Conservation (phyloP, 2,797 vertebrate species). For the Aulostomus chinensis region DNA sequence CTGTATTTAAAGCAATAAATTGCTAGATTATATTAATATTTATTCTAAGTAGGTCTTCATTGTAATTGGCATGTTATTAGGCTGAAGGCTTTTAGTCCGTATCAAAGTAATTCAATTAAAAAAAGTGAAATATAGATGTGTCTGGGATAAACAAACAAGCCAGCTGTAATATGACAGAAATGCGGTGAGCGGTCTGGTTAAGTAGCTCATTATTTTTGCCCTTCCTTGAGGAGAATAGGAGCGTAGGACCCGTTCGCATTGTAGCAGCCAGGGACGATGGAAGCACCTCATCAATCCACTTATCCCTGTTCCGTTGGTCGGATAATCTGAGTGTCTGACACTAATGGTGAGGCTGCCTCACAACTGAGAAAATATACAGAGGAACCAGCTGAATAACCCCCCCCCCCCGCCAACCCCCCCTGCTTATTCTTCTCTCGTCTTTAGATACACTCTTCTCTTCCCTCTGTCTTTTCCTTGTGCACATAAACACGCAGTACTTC, state of each 20-base stretch:
- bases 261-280: slow-evolving; percentile 72
- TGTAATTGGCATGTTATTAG: slow-evolving; percentile 99
- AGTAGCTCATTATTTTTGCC: slow-evolving; percentile 90
- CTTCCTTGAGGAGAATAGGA: slow-evolving; percentile 84
- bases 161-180: slow-evolving; percentile 92
- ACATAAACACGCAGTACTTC: slow-evolving; percentile 60
- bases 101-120: slow-evolving; percentile 98
- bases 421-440: slow-evolving; percentile 45
- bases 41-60: slow-evolving; percentile 96
- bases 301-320: slow-evolving; percentile 80
- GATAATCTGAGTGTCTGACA: slow-evolving; percentile 83
- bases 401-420: slow-evolving; percentile 36
- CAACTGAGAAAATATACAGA: slow-evolving; percentile 80
- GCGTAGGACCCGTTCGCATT: slow-evolving; percentile 60
- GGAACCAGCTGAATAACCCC: slow-evolving; percentile 63
- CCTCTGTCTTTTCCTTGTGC: slow-evolving; percentile 5
- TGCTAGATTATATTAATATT: slow-evolving; percentile 96
- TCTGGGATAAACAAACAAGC: slow-evolving; percentile 93
- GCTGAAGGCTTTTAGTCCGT: slow-evolving; percentile 95
- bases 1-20: slow-evolving; percentile 94
- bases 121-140: slow-evolving; percentile 96
- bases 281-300: slow-evolving; percentile 85
- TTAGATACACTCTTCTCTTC: slow-evolving; percentile 37
- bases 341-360: slow-evolving; percentile 82
- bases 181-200: slow-evolving; percentile 86